A percentile compares a stretch with the other conserved stretches of the same genome.
phyloP scores from a whole-genome alignment of 2,888 invertebrate genomes.

The Anarsia innoxiella region DNA sequence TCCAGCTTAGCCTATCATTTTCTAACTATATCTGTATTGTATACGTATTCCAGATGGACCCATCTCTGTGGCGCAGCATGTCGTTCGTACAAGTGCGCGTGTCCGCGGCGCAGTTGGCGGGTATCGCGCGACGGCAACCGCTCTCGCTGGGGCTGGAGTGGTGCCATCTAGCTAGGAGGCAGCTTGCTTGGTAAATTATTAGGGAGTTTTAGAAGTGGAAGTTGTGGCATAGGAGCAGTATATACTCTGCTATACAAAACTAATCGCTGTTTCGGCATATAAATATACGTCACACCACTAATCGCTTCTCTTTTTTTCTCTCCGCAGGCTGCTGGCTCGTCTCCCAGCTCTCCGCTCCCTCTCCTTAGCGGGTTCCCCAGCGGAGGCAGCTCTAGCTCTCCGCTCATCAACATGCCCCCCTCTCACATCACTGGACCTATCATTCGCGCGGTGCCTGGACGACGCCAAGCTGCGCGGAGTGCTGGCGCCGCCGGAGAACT shows the following conservation, averaged over 20 bases:
- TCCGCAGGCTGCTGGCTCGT: conserved; percentile 82
- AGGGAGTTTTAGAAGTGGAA: too few relatives aligned
- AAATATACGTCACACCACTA: too few relatives aligned
- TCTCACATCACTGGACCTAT: conserved; percentile 84
- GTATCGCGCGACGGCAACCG: conserved; percentile 92
- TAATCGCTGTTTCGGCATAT: too few relatives aligned
- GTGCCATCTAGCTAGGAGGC: conserved; percentile 90
- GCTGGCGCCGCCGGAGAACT: conserved; percentile 89
- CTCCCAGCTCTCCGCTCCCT: conserved; percentile 88
- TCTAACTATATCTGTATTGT: too few relatives aligned
- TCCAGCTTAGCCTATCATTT: too few relatives aligned
- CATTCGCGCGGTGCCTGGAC: conserved; percentile 89
- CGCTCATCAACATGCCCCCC: conserved; percentile 89
- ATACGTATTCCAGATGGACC: conserved; percentile 82
- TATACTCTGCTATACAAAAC: too few relatives aligned
- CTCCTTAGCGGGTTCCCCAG: conserved; percentile 83
- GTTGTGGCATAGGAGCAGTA: too few relatives aligned
- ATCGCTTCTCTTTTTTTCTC: too few relatives aligned
- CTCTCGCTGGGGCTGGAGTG: conserved; percentile 88
- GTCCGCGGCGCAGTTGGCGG: conserved; percentile 83
- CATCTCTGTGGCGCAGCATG: conserved; percentile 88
- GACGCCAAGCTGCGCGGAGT: conserved; percentile 90
- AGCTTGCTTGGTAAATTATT: conserved; percentile 87
- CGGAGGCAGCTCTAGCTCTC: conserved; percentile 86
- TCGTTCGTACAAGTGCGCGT: conserved; percentile 86